Evolutionary conservation across 2,113 vertebrate species (phyloP).

Genomic region (Lepus timidus): DNA sequence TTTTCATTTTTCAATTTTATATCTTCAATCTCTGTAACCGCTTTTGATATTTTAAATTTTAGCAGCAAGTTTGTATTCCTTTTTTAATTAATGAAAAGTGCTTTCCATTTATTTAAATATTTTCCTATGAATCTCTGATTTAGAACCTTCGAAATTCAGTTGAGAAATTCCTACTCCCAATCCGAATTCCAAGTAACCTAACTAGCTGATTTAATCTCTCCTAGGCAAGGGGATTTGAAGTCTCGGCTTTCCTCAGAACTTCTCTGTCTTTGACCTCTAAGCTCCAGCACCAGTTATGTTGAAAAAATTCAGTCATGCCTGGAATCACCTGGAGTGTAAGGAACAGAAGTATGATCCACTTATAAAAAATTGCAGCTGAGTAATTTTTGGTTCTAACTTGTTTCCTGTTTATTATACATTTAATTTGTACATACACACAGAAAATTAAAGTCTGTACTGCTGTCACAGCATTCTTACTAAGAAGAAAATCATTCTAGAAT

Average conservation of each 20-base stretch:
- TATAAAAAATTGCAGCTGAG: background rate
- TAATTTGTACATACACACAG: background rate
- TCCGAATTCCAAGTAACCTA: background rate
- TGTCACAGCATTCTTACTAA: background rate
- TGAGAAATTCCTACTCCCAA: background rate
- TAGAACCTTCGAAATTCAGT: background rate
- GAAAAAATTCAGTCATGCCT: background rate
- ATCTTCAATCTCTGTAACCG: background rate
- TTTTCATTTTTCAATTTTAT: slow-evolving; percentile 10
- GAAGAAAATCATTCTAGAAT: slow-evolving; percentile 30
- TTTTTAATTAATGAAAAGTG: background rate
- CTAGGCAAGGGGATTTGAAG: background rate
- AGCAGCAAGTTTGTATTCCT: background rate
- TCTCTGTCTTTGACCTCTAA: background rate
- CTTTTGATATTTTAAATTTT: background rate
- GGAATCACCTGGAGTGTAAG: background rate
- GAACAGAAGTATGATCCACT: background rate
- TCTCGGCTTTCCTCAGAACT: background rate
- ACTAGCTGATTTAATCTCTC: background rate
- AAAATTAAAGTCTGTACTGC: background rate
- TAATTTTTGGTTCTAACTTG: background rate
- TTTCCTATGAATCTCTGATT: background rate
- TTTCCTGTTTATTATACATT: background rate
- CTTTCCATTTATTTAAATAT: background rate
- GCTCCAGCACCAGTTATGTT: background rate